Evolutionary conservation across 1,140 invertebrate species (phyloP), one percentile per base, ranked within the genome.

Genomic region (Camponotus vicinus): DNA sequence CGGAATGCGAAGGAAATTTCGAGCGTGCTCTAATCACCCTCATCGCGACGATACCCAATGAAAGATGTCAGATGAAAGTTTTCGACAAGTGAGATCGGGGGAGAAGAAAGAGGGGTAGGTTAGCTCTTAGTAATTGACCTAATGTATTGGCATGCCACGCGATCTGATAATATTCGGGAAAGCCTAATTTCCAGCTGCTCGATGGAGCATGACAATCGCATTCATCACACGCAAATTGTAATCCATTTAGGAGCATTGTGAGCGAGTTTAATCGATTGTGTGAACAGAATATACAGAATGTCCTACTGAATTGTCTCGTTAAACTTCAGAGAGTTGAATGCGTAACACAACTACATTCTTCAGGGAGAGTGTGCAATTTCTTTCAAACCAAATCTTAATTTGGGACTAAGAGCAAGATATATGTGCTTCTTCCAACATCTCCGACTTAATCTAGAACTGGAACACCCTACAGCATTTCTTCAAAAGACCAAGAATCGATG

Each of bases 151-250:
- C 40, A 18, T 67, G 27, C 15, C 45, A 18, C 52, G 27, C 67
- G 40, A 73, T 73, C 55, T 61, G 69, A 80, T 73, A 45, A 83
- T 83, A 40, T 61, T 27, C 45, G 9, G 18, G 21, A 21, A 57
- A 27, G 79, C 40, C 69, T 61, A 83, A 83, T 75, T 61, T 49
- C 37, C 40, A 59, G 9, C 9, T 18, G 18, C 7, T 61, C 55
- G 42, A 61, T 73, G 18, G 69, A 67, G 52, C 69, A 13, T 73
- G 69, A 61, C 79, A 63, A 75, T 73, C 40, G 27, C 40, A 61
- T 73, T 83, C 32, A 61, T 83, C 69, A 75, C n/a, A 40, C 40
- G 21, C 67, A 73, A 61, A 73, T 83, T 75, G 79, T 83, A 59
- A 83, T 83, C 79, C 79, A 73, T 61, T 83, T 67, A 75, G 69